Percentiles rank a stretch among this genome's conserved stretches.
phyloP scores from a whole-genome alignment of 1,140 invertebrate genomes.

The Stratiolaelaps scimitus region DNA sequence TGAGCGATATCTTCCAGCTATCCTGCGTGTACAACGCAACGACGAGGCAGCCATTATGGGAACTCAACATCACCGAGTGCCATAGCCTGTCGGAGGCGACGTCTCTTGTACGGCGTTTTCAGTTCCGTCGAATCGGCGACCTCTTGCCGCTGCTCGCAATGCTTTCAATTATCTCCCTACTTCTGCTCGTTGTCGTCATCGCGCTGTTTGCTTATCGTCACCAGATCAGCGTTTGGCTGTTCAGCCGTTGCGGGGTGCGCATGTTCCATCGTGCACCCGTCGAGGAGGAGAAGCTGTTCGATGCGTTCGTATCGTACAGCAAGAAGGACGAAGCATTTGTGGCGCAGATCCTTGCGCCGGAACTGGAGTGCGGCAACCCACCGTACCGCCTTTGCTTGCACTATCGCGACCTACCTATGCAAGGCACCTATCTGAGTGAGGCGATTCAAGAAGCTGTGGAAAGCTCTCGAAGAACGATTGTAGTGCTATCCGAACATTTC shows the following conservation, averaged over 20 bases:
- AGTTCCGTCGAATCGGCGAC: slow-evolving; percentile 27
- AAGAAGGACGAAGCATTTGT: slow-evolving; percentile 82
- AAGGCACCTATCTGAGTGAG: slow-evolving; percentile 48
- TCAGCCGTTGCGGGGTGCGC: slow-evolving; percentile 69
- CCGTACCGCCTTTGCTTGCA: slow-evolving; percentile 81
- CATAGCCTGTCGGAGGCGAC: too few relatives aligned
- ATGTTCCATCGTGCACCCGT: slow-evolving; percentile 46
- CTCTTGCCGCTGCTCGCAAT: not conserved
- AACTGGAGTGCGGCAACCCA: slow-evolving; percentile 51
- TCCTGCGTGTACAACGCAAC: slow-evolving; percentile 35
- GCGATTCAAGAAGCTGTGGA: slow-evolving; percentile 81
- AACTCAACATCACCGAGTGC: slow-evolving; percentile 30
- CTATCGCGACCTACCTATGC: slow-evolving; percentile 69
- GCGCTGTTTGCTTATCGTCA: slow-evolving; percentile 52
- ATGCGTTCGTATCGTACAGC: slow-evolving; percentile 84
- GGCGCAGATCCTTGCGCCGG: slow-evolving; percentile 48
- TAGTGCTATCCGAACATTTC: slow-evolving; percentile 82
- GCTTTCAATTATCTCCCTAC: slow-evolving; percentile 8
- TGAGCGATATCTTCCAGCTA: slow-evolving; percentile 36
- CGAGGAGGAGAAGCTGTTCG: slow-evolving; percentile 74
- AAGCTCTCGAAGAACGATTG: slow-evolving; percentile 69
- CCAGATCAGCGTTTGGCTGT: slow-evolving; percentile 74
- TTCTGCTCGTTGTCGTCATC: slow-evolving; percentile 36
- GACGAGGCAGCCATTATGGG: slow-evolving; percentile 37
- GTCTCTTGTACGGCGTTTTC: slow-evolving; percentile 22